Percentiles rank a stretch among this genome's conserved stretches.
Evolutionary conservation across 2,888 invertebrate genomes (phyloP).

Genomic region (Drosophila basisetae): DNA sequence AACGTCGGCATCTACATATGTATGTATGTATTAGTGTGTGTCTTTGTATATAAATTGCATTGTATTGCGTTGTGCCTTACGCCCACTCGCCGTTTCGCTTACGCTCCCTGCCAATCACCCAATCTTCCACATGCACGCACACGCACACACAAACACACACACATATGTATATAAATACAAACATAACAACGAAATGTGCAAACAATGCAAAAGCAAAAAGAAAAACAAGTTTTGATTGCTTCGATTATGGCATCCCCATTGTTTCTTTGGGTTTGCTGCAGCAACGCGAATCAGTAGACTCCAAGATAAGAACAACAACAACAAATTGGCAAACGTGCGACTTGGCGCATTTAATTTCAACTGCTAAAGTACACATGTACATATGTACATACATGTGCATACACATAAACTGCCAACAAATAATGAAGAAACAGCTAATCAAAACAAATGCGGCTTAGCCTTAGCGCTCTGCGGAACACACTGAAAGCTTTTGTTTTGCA

Average conservation of each 20-base stretch:
- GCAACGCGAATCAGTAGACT: neutral
- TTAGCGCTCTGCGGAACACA: constrained; percentile 4
- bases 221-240: constrained; percentile 39
- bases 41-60: constrained; percentile 15
- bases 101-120: constrained; percentile 13
- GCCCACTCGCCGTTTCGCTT: constrained; percentile 41
- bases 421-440: neutral
- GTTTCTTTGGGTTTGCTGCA: constrained; percentile 32
- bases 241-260: constrained; percentile 36
- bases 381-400: neutral
- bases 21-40: neutral
- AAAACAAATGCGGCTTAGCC: constrained; percentile 21
- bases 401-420: neutral
- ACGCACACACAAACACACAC: neutral
- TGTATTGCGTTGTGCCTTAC: constrained; percentile 35
- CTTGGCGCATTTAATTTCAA: constrained; percentile 30
- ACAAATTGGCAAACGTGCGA: constrained; percentile 39
- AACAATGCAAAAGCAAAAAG: constrained; percentile 8
- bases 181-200: neutral
- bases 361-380: neutral
- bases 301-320: constrained; percentile 4
- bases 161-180: neutral
- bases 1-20: constrained; percentile 7
- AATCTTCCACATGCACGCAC: constrained; percentile 11
- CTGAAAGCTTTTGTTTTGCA: constrained; percentile 1